Conservation (phyloP, 2,888 invertebrate genomes). For the Pseudococcus viburni region DNA sequence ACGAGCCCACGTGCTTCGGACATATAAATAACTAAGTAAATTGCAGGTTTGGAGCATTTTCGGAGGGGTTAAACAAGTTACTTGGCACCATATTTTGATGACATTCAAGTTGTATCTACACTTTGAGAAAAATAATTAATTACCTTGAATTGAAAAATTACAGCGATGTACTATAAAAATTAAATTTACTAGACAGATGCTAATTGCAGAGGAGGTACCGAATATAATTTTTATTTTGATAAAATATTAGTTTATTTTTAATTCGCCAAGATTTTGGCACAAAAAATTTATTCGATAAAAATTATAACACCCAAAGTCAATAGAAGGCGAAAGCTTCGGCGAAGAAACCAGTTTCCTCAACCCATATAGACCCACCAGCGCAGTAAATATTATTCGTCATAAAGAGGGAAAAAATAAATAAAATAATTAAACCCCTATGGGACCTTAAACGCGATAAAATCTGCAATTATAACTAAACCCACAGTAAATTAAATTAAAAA, state of each 20-base stretch:
- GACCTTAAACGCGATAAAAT: conserved; percentile 17
- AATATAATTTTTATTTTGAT: conserved; percentile 24
- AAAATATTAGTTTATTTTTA: background rate
- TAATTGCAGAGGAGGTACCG: conserved; percentile 31
- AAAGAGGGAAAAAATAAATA: background rate
- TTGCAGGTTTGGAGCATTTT: conserved; percentile 20
- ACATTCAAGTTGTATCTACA: background rate
- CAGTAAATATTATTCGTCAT: background rate
- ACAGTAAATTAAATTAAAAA: background rate
- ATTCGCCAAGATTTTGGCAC: background rate
- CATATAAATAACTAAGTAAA: conserved; percentile 32
- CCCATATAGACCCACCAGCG: background rate
- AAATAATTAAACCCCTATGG: conserved; percentile 35
- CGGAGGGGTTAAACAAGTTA: background rate
- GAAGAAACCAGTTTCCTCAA: background rate
- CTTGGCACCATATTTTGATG: conserved; percentile 28
- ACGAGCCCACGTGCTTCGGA: conserved; percentile 1
- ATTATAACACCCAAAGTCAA: background rate
- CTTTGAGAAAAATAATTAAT: conserved; percentile 32
- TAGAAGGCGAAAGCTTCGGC: background rate
- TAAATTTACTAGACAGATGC: conserved; percentile 29
- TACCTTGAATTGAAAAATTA: conserved; percentile 37
- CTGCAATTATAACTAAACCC: background rate
- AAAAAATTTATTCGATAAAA: background rate
- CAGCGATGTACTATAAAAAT: background rate